These are phyloP conservation scores for Champsocephalus esox DNA, from an alignment of 2,797 vertebrate genomes.

Conservation along the genomic window DNA sequence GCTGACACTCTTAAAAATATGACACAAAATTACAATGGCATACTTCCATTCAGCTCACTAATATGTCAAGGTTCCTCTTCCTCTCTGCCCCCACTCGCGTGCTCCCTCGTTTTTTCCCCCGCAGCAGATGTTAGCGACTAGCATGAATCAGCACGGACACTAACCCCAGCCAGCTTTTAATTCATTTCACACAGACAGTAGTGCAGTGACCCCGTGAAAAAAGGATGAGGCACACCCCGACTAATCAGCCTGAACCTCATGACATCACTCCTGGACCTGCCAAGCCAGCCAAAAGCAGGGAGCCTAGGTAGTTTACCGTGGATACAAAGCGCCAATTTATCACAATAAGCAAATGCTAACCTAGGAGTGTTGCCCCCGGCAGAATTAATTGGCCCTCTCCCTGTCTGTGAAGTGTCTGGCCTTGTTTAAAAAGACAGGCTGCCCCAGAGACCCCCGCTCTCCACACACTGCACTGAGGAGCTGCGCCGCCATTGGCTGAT, in stretches of 20 bases:
- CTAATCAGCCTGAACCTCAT: constrained; percentile 82
- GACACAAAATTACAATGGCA: background rate
- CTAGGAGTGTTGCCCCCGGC: constrained; percentile 84
- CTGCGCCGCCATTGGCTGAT: constrained; percentile 75
- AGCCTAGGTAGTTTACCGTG: constrained; percentile 77
- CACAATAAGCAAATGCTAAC: constrained; percentile 88
- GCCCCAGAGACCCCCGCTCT: constrained; percentile 81
- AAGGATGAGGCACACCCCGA: constrained; percentile 67
- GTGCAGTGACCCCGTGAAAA: constrained; percentile 79
- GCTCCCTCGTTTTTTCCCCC: constrained; percentile 21
- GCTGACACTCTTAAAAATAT: background rate
- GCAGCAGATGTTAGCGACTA: constrained; percentile 63
- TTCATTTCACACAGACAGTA: constrained; percentile 84
- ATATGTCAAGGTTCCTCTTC: constrained; percentile 6
- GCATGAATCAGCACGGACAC: constrained; percentile 68
- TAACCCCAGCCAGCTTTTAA: constrained; percentile 80
- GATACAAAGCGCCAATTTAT: constrained; percentile 87
- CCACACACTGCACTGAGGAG: constrained; percentile 63
- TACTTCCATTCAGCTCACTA: background rate
- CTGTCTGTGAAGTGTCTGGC: constrained; percentile 86
- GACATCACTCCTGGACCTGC: constrained; percentile 80
- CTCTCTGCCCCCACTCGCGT: constrained; percentile 2
- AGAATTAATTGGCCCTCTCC: constrained; percentile 86
- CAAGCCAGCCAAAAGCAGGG: constrained; percentile 66
- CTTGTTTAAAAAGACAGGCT: constrained; percentile 85